Base-by-base conservation (phyloP, 1,140 invertebrate species). In the Sinella curviseta region DNA sequence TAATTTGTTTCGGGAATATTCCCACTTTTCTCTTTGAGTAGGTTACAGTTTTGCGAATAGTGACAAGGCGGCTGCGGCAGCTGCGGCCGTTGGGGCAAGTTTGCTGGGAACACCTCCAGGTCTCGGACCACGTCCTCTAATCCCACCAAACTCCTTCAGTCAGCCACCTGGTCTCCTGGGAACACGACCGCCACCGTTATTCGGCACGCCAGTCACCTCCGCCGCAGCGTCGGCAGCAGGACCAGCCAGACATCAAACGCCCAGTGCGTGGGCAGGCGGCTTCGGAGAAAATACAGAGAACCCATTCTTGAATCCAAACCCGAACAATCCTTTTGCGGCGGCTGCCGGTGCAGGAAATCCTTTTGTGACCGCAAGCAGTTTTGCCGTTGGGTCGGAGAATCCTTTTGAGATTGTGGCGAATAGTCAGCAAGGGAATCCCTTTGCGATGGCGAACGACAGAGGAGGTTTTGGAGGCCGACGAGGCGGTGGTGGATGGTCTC, bases 11-110 rank as follows among this genome's bases (percentile, higher is more conserved):
- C 36, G 36, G 16, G 24, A 74, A 55, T n/a, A n/a, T n/a, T n/a
- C 28, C 12, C 28, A 14, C 26, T 31, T 77, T 57, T 33, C 2
- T 36, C 60, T 77, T n/a, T 36, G 24, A 20, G 24, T n/a, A 36
- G 77, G 57, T 70, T 36, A 65, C 77, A 70, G 35, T n/a, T 28
- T 34, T 28, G 24, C 17, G 17, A 65, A 48, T 16, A 20, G 1
- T n/a, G 31, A 80, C 34, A 75, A 74, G 65, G 81, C 81, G 17
- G 77, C 76, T 48, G 78, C 74, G 26, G 70, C 85, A 2, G 81
- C 84, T 0, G n/a, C n/a, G n/a, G 85, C 84, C 20, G 84, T 83
- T 60, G 78, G 82, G 73, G 82, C 84, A 35, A 70, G 54, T 35
- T 65, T 55, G 54, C 34, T 74, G 8, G 26, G 34, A 77, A 31